Percentiles rank a stretch among this genome's conserved stretches.
Conservation (phyloP, 2,888 invertebrate species). For the Dasypogon diadema region DNA sequence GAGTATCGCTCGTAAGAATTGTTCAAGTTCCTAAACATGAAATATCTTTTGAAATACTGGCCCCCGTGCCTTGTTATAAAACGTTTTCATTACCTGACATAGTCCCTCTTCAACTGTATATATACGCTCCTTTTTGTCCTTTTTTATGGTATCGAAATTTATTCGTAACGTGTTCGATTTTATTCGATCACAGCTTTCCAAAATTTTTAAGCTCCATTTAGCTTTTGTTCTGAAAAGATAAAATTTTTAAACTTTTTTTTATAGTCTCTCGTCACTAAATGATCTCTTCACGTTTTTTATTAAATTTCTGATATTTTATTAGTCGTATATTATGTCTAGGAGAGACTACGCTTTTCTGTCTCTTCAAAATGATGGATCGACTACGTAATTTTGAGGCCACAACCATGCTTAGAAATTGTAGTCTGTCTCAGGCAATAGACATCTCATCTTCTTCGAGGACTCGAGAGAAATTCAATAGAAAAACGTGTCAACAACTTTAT, state of each 20-base stretch:
- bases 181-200: constrained; percentile 70
- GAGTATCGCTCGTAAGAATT: constrained; percentile 68
- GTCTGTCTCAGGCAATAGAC: too few species aligned
- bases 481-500: constrained; percentile 24
- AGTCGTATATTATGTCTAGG: too few species aligned
- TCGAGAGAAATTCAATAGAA: too few species aligned
- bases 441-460: too few species aligned
- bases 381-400: too few species aligned
- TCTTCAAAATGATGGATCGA: too few species aligned
- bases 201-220: constrained; percentile 71
- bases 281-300: too few species aligned
- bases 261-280: too few species aligned
- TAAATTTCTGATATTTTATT: too few species aligned
- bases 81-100: constrained; percentile 68
- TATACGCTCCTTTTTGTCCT: constrained; percentile 71
- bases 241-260: not conserved
- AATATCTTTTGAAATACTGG: constrained; percentile 26
- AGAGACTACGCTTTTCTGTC: too few species aligned
- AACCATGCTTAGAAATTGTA: too few species aligned
- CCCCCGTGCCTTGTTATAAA: not conserved
- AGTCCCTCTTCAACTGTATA: constrained; percentile 73
- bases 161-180: constrained; percentile 71
- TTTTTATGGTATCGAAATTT: constrained; percentile 74
- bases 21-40: constrained; percentile 68
- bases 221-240: constrained; percentile 63